Conservation (phyloP, 2,888 invertebrate species). For the Arrhopalites spinosus region DNA sequence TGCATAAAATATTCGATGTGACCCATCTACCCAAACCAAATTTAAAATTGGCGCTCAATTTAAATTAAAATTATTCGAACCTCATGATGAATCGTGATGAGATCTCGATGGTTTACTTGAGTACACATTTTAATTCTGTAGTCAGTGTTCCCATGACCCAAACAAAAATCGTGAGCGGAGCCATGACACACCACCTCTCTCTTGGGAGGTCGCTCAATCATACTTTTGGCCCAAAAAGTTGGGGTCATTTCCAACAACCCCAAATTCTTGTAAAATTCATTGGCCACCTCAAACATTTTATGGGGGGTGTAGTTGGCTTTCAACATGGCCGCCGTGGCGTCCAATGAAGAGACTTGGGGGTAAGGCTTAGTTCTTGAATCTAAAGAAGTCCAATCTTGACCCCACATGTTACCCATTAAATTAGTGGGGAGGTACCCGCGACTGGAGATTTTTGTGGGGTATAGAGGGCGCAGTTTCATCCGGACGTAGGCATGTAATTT, state of each 20-base stretch:
- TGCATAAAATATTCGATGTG: constrained; percentile 77
- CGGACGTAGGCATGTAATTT: constrained; percentile 42
- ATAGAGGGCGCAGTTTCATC: no score
- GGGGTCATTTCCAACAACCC: constrained; percentile 79
- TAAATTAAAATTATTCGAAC: constrained; percentile 70
- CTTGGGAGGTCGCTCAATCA: constrained; percentile 76
- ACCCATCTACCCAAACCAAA: constrained; percentile 68
- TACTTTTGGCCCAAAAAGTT: constrained; percentile 82
- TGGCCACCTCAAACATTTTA: constrained; percentile 77
- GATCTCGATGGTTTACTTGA: constrained; percentile 62
- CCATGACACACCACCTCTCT: constrained; percentile 69
- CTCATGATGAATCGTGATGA: constrained; percentile 71
- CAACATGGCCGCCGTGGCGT: constrained; percentile 77
- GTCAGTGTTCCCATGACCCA: no score
- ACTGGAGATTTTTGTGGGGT: no score
- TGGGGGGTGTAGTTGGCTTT: constrained; percentile 57
- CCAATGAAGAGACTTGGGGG: constrained; percentile 70
- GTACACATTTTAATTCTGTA: constrained; percentile 72
- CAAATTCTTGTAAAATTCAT: constrained; percentile 80
- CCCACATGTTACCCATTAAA: constrained; percentile 75
- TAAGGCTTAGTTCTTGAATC: constrained; percentile 77
- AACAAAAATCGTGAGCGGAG: constrained; percentile 81
- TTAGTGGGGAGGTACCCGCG: no score
- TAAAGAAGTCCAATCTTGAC: constrained; percentile 78
- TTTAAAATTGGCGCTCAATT: no score